A percentile compares a stretch with the other conserved stretches of the same genome.
These are phyloP conservation scores for Macrotus californicus DNA, from an alignment of 2,113 vertebrate species.

Conservation along the genomic window DNA sequence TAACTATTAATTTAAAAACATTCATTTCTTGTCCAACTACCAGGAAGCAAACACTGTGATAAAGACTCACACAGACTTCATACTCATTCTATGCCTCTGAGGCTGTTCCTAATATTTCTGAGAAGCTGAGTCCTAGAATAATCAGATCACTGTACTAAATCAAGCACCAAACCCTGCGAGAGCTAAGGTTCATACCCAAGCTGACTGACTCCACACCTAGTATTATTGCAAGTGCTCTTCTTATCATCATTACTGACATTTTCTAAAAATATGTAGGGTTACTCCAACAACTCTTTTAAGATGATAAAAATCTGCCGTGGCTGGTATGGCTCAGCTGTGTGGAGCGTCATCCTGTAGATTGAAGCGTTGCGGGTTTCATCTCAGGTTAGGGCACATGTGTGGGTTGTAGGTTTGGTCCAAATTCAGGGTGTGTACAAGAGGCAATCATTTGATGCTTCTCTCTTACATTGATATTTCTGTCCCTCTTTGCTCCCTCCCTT, in stretches of 20 bases:
- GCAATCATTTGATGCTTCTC: too few relatives aligned
- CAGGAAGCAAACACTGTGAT: neutral
- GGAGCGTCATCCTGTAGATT: too few relatives aligned
- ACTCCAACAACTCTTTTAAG: neutral
- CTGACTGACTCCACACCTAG: neutral
- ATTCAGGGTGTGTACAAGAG: too few relatives aligned
- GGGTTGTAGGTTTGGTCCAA: too few relatives aligned
- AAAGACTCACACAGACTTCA: neutral
- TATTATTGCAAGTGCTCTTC: neutral
- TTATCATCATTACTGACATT: neutral
- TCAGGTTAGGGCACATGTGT: too few relatives aligned
- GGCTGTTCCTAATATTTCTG: neutral
- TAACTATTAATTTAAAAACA: neutral
- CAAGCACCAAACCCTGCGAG: neutral
- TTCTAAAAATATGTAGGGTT: neutral
- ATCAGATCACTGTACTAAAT: neutral
- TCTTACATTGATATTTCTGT: too few relatives aligned
- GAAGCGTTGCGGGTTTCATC: too few relatives aligned
- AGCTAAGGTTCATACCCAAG: neutral
- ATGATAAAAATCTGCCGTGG: neutral
- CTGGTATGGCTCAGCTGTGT: too few relatives aligned
- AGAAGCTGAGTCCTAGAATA: neutral
- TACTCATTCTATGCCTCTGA: neutral
- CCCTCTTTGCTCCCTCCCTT: too few relatives aligned
- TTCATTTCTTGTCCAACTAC: neutral